Conservation (phyloP, 92 coral and sea anemone genomes). For the Actinostola sp. region DNA sequence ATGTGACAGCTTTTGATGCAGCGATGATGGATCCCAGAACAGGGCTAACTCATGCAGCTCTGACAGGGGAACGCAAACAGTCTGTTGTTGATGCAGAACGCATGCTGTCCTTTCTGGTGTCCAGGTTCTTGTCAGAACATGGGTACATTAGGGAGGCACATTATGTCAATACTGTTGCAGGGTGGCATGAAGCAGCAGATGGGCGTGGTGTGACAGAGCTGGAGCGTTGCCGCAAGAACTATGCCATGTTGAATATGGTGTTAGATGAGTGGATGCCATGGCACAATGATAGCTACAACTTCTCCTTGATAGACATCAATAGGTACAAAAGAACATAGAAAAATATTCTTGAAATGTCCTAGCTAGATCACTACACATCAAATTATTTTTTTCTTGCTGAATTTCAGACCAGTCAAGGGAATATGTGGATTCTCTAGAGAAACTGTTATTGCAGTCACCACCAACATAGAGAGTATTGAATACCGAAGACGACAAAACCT, state of each 20-base stretch:
- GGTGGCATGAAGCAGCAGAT: slow-evolving; percentile 83
- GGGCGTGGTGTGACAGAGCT: slow-evolving; percentile 65
- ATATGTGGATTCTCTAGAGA: slow-evolving; percentile 73
- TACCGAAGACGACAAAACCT: slow-evolving; percentile 42
- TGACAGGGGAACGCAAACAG: slow-evolving; percentile 64
- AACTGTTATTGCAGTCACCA: slow-evolving; percentile 67
- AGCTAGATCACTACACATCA: no score
- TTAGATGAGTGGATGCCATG: slow-evolving; percentile 87
- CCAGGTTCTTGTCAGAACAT: slow-evolving; percentile 41
- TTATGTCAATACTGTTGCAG: slow-evolving; percentile 61
- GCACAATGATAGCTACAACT: slow-evolving; percentile 55
- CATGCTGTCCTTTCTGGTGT: slow-evolving; percentile 56
- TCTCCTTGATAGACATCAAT: slow-evolving; percentile 65
- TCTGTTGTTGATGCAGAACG: slow-evolving; percentile 64
- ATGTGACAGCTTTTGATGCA: slow-evolving; percentile 61
- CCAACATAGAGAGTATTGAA: slow-evolving; percentile 75
- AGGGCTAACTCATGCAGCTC: slow-evolving; percentile 60
- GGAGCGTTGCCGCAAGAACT: slow-evolving; percentile 59
- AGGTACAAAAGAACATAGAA: no score
- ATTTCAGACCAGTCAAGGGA: slow-evolving; percentile 55
- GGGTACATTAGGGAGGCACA: slow-evolving; percentile 39
- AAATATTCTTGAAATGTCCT: no score
- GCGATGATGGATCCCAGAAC: slow-evolving; percentile 51
- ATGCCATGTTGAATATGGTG: slow-evolving; percentile 73
- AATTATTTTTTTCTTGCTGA: not conserved